phyloP scores from a whole-genome alignment of 2,888 invertebrate genomes.

The Pammene aurita region DNA sequence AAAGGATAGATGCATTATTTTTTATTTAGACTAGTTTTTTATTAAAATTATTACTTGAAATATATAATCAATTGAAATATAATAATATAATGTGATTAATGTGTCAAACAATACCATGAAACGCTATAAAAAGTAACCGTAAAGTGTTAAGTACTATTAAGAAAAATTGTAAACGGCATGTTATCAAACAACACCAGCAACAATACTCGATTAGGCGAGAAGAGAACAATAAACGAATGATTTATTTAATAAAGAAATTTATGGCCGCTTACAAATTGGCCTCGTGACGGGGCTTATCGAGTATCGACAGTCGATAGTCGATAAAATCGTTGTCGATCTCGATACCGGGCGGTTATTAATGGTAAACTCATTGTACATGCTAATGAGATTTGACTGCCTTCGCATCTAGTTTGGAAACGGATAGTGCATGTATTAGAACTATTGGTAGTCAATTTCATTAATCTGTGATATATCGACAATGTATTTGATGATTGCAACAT shows the following conservation, averaged over 20 bases:
- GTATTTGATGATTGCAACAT: background rate
- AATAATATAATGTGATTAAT: too few species aligned
- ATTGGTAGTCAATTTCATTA: constrained; percentile 10
- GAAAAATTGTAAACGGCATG: constrained; percentile 42
- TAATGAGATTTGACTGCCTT: constrained; percentile 60
- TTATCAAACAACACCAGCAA: constrained; percentile 57
- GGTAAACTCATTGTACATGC: constrained; percentile 66
- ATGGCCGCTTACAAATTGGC: constrained; percentile 78
- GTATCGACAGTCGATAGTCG: constrained; percentile 71
- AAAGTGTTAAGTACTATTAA: constrained; percentile 30
- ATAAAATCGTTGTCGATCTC: constrained; percentile 73
- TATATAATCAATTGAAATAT: too few species aligned
- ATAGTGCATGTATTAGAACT: constrained; percentile 10
- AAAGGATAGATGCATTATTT: background rate
- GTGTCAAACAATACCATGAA: background rate
- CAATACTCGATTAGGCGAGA: constrained; percentile 73
- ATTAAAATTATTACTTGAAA: too few species aligned
- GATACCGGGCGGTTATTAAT: constrained; percentile 72
- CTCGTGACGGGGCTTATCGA: constrained; percentile 75
- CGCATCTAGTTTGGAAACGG: constrained; percentile 34
- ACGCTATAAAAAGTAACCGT: background rate
- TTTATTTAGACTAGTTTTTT: too few species aligned
- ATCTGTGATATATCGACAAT: background rate
- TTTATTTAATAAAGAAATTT: constrained; percentile 82
- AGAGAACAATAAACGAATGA: constrained; percentile 79